phyloP scores from a whole-genome alignment of 2,113 vertebrate species.

The Pygoscelis adeliae region DNA sequence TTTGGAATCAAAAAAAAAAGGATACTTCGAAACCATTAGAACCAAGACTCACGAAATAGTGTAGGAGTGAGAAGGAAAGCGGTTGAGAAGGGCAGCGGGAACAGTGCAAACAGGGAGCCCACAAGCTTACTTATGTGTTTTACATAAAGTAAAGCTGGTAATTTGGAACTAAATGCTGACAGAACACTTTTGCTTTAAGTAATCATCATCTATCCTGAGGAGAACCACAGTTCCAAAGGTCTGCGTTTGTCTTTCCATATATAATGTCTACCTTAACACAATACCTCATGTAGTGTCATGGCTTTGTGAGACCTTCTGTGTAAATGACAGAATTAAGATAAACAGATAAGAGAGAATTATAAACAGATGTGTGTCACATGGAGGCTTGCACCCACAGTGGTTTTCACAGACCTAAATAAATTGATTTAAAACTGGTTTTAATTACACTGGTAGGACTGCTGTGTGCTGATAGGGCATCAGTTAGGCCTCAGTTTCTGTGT shows the following conservation, averaged over 20 bases:
- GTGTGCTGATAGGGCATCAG: background rate
- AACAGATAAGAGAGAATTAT: background rate
- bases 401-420: slow-evolving; percentile 28
- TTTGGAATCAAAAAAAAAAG: background rate
- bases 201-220: background rate
- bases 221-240: background rate
- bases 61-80: background rate
- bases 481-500: background rate
- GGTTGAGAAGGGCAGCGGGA: background rate
- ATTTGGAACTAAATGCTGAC: background rate
- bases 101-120: background rate
- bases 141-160: background rate
- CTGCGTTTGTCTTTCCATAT: background rate
- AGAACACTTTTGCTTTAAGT: background rate
- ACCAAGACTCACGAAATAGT: background rate
- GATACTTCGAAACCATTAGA: background rate
- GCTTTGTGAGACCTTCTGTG: background rate
- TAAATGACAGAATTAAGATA: background rate
- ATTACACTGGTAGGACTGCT: background rate
- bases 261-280: background rate
- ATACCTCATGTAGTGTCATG: background rate
- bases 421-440: slow-evolving; percentile 23
- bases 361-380: background rate
- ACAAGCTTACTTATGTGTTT: background rate
- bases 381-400: background rate